phyloP scores from a whole-genome alignment of 37 sponge, comb jelly and placozoan genomes.

The Oopsacas minuta region DNA sequence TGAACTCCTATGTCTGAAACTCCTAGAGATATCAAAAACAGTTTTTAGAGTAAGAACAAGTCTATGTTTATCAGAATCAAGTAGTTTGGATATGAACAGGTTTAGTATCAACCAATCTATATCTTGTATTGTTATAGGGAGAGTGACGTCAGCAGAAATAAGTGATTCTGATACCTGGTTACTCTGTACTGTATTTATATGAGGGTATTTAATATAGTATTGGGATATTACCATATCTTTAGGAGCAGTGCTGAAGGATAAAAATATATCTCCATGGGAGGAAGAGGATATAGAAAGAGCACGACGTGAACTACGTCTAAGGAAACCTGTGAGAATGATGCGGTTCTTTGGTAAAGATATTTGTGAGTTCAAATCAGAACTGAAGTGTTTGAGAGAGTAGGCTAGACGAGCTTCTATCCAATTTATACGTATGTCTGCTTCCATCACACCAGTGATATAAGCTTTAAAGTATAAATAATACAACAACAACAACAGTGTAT shows the following conservation, averaged over 20 bases:
- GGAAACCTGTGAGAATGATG: not conserved
- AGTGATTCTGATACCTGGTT: not conserved
- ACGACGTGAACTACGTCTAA: not conserved
- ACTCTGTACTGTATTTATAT: not conserved
- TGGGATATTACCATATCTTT: not conserved
- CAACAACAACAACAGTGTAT: no score
- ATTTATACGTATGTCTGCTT: not conserved
- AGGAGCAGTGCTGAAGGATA: not conserved
- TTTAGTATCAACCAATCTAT: not conserved
- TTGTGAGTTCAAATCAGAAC: not conserved
- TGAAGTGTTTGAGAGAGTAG: not conserved
- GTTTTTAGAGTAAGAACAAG: not conserved
- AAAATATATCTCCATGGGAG: not conserved
- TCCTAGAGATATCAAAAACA: not conserved
- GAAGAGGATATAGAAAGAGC: not conserved
- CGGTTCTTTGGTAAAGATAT: not conserved
- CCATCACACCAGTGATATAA: no score
- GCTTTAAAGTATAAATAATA: no score
- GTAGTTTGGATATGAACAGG: not conserved
- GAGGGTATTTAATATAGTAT: not conserved
- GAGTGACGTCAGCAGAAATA: not conserved
- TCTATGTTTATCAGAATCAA: not conserved
- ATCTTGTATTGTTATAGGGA: not conserved
- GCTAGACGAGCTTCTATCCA: not conserved
- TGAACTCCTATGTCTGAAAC: not conserved